Conservation (phyloP, 2,888 invertebrate species). For the Trypoxylon attenuatum region DNA sequence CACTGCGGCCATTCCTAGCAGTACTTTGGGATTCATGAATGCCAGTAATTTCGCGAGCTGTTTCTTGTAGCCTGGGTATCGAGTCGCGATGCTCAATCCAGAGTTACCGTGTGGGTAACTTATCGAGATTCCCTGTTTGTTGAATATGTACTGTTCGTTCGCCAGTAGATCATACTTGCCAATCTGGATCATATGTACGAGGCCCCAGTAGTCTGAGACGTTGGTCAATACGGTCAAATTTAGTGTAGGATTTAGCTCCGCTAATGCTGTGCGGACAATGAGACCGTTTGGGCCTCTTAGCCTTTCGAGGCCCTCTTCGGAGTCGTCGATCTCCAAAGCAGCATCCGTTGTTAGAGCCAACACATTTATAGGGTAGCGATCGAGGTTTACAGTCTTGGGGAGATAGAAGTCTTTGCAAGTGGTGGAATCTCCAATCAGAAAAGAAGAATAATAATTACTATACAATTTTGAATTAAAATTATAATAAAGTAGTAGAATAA, state of each 20-base stretch:
- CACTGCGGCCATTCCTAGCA: background rate
- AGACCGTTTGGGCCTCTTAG: constrained; percentile 30
- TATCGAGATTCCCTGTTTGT: constrained; percentile 18
- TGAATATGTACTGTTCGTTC: constrained; percentile 26
- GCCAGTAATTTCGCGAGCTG: constrained; percentile 16
- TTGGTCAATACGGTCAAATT: background rate
- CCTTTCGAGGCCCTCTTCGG: background rate
- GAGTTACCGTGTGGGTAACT: constrained; percentile 34
- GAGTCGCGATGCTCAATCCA: constrained; percentile 28
- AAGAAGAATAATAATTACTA: background rate
- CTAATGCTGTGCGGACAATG: background rate
- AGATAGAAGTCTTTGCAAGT: constrained; percentile 29
- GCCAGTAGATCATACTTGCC: constrained; percentile 27
- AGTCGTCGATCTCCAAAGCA: constrained; percentile 1
- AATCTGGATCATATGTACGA: background rate
- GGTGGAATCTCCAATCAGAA: constrained; percentile 7
- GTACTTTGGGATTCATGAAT: constrained; percentile 13
- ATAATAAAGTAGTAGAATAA: background rate
- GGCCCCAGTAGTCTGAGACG: background rate
- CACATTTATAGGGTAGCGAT: constrained; percentile 15
- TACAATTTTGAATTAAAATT: background rate
- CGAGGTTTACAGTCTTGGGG: constrained; percentile 26
- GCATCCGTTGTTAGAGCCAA: constrained; percentile 17
- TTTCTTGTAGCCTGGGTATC: constrained; percentile 10
- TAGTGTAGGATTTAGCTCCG: constrained; percentile 13